A percentile compares a stretch with the other conserved stretches of the same genome.
phyloP scores from a whole-genome alignment of 2,797 vertebrate species.

The Coranthus polyacanthus region DNA sequence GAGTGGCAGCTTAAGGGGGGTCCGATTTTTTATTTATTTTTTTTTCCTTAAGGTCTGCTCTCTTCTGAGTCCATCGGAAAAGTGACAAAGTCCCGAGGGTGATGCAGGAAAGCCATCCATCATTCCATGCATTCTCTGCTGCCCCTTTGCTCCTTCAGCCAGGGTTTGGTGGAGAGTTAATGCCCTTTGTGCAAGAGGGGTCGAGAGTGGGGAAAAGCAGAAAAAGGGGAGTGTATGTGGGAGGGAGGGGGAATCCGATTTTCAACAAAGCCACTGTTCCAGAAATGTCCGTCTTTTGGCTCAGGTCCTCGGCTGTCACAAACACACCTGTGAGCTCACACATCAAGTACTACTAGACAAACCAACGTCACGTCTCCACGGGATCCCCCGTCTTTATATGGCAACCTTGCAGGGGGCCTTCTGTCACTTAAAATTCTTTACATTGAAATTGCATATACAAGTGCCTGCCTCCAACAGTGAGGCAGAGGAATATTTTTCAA shows the following conservation, averaged over 20 bases:
- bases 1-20: constrained; percentile 64
- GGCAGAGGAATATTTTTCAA: constrained; percentile 62
- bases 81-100: constrained; percentile 30
- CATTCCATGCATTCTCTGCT: constrained; percentile 13
- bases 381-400: constrained; percentile 64
- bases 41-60: constrained; percentile 38
- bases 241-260: constrained; percentile 2
- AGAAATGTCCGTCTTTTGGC: constrained; percentile 41
- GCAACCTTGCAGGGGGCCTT: constrained; percentile 70
- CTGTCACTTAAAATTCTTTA: constrained; percentile 69
- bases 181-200: constrained; percentile 69
- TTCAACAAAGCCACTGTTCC: constrained; percentile 36
- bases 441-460: constrained; percentile 85
- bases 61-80: constrained; percentile 29
- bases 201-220: not conserved
- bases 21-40: constrained; percentile 13
- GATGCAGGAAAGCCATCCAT: constrained; percentile 15
- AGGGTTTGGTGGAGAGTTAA: constrained; percentile 58
- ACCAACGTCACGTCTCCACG: constrained; percentile 71
- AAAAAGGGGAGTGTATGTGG: not conserved
- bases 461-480: constrained; percentile 62
- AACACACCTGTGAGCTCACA: constrained; percentile 80
- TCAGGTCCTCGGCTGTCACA: constrained; percentile 41
- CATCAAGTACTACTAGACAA: constrained; percentile 72
- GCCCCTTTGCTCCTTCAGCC: constrained; percentile 42